Evolutionary conservation across 2,888 invertebrate genomes (phyloP).

Genomic region (Odontothrips loti): DNA sequence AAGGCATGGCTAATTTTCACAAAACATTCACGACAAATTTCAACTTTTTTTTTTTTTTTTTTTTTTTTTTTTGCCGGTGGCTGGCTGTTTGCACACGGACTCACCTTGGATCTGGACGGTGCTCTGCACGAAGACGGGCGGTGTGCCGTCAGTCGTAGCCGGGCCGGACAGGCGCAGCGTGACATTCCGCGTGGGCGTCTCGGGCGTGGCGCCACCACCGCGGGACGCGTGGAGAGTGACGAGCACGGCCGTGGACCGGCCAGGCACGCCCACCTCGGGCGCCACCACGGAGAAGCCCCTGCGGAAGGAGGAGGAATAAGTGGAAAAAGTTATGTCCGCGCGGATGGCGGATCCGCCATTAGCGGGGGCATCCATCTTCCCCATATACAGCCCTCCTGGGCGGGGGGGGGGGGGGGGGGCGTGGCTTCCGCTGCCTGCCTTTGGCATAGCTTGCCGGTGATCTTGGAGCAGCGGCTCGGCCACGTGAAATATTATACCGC

Average conservation of each 20-base stretch:
- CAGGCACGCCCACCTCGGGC: slow-evolving; percentile 62
- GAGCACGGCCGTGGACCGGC: slow-evolving; percentile 60
- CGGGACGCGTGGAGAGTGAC: slow-evolving; percentile 56
- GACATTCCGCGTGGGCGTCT: slow-evolving; percentile 54
- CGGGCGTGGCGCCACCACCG: slow-evolving; percentile 37
- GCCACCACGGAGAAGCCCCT: slow-evolving; percentile 64
- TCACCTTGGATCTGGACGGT: slow-evolving; percentile 39
- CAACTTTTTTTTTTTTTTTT: no score
- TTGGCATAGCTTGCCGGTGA: background rate
- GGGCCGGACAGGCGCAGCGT: slow-evolving; percentile 51
- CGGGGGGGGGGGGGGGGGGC: background rate
- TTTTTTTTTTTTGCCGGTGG: no score
- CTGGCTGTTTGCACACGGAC: no score
- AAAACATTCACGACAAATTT: no score
- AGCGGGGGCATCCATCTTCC: background rate
- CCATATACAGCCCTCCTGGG: background rate
- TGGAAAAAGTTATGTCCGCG: background rate
- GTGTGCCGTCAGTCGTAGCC: slow-evolving; percentile 35
- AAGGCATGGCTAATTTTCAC: no score
- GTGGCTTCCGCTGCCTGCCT: background rate
- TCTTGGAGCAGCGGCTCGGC: background rate
- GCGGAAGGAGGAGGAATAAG: slow-evolving; percentile 36
- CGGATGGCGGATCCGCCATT: background rate
- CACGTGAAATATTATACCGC: background rate
- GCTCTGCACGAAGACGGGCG: slow-evolving; percentile 39